Percentiles rank a stretch among this genome's conserved stretches.
These are phyloP conservation scores for Pachycephala philippinensis DNA, from an alignment of 2,113 vertebrate genomes.

Conservation along the genomic window DNA sequence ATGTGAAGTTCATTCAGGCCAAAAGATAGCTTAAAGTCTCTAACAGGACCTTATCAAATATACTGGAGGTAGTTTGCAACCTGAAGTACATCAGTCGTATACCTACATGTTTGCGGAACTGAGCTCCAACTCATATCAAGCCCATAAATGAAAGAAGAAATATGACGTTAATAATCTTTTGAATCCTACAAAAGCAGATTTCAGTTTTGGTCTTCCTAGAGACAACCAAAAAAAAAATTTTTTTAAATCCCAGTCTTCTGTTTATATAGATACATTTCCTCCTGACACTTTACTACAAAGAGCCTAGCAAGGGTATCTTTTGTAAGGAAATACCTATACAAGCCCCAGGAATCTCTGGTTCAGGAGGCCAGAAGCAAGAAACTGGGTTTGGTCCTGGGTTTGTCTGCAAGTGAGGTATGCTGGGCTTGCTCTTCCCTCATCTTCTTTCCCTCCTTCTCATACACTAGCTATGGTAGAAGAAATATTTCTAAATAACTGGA, in stretches of 20 bases:
- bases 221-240: rapidly evolving
- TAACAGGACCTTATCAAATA: background rate
- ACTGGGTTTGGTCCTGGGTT: background rate
- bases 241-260: background rate
- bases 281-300: background rate
- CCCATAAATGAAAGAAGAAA: background rate
- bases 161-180: background rate
- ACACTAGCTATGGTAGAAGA: background rate
- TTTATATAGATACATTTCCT: background rate
- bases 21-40: background rate
- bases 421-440: background rate
- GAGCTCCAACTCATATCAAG: background rate
- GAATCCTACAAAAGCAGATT: background rate
- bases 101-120: background rate
- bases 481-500: background rate
- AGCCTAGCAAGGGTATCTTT: background rate
- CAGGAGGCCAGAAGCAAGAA: background rate
- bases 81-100: background rate
- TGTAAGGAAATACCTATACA: rapidly evolving
- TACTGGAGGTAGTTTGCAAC: background rate
- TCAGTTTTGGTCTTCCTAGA: background rate
- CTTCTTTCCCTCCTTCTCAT: background rate
- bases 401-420: background rate
- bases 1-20: background rate
- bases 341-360: background rate